Conservation (phyloP, 2,888 invertebrate species). For the Meghimatium bilineatum region DNA sequence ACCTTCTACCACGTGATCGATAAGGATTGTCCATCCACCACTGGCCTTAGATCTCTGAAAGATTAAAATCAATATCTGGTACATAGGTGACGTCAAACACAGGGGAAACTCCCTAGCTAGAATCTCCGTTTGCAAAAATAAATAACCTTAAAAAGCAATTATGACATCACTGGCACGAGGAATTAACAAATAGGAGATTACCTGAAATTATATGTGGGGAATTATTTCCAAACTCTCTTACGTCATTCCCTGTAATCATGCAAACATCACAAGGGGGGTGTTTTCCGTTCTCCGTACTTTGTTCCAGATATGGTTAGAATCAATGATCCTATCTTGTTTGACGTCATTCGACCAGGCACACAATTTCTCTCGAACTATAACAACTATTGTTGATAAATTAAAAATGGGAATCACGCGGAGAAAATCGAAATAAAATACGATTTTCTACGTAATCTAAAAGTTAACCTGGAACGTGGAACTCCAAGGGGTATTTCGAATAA, state of each 20-base stretch:
- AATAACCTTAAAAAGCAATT: not conserved
- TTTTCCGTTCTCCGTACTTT: not conserved
- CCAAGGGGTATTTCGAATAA: not conserved
- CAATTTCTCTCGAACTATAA: not conserved
- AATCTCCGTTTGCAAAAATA: not conserved
- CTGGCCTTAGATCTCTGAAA: not conserved
- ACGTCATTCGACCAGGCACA: not conserved
- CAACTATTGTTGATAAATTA: not conserved
- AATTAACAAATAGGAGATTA: not conserved
- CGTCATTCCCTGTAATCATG: not conserved
- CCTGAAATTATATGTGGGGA: not conserved
- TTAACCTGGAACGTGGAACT: not conserved
- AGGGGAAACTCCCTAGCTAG: not conserved
- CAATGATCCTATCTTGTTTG: not conserved
- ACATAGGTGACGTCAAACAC: not conserved
- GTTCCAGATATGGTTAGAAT: not conserved
- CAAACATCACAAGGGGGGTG: conserved; percentile 1
- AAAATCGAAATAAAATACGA: not conserved
- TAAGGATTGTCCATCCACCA: not conserved
- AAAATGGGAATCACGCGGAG: conserved; percentile 3
- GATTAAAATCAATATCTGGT: not conserved
- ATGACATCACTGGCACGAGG: conserved; percentile 10
- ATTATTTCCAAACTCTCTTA: not conserved
- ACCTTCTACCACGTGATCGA: not conserved
- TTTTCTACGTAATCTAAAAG: not conserved